phyloP scores from a whole-genome alignment of 2,888 invertebrate genomes.

The Ypsolopha sequella region DNA sequence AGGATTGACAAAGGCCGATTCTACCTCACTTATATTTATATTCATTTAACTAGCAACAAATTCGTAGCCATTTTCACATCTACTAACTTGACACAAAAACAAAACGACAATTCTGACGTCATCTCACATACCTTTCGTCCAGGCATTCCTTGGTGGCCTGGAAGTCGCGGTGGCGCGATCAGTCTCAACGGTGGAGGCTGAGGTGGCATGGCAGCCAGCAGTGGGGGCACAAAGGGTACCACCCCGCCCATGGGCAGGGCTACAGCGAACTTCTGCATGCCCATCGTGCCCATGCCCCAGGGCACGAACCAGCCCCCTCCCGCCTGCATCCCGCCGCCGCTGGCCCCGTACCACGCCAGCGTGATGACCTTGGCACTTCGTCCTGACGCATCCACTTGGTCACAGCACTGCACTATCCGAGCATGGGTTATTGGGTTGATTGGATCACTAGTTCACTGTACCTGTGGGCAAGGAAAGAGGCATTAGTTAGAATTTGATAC shows the following conservation, averaged over 20 bases:
- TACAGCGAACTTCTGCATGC: constrained; percentile 62
- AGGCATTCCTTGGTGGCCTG: constrained; percentile 32
- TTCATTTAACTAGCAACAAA: no score
- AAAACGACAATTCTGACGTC: no score
- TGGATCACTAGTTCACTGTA: constrained; percentile 23
- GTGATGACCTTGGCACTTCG: constrained; percentile 2
- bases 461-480: constrained; percentile 39
- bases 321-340: constrained; percentile 59
- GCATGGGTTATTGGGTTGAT: constrained; percentile 21
- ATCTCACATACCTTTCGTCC: constrained; percentile 41
- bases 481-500: constrained; percentile 9
- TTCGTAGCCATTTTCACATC: no score
- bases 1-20: no score
- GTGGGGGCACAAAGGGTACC: constrained; percentile 51
- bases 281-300: constrained; percentile 38
- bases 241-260: constrained; percentile 61
- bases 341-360: constrained; percentile 64
- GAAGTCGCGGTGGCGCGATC: constrained; percentile 51
- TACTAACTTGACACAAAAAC: no score
- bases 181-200: constrained; percentile 49
- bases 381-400: constrained; percentile 23
- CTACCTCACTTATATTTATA: no score
- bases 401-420: constrained; percentile 19
- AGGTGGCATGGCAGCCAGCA: constrained; percentile 53
- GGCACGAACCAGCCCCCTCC: constrained; percentile 62